A percentile compares a stretch with the other conserved stretches of the same genome.
These are phyloP conservation scores for Melieria omissa DNA, from an alignment of 2,888 invertebrate species.

Conservation along the genomic window DNA sequence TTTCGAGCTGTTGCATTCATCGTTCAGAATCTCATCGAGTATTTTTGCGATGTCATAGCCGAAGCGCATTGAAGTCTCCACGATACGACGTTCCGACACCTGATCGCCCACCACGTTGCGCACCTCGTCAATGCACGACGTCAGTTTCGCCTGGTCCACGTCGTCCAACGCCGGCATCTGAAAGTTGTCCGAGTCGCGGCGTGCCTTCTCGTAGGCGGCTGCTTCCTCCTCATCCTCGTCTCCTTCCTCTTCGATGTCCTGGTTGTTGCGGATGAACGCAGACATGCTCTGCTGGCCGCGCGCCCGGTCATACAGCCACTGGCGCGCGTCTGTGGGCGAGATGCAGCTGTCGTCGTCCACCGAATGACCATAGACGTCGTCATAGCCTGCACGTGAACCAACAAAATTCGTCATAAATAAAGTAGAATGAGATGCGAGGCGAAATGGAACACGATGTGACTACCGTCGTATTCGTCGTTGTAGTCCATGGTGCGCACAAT, in stretches of 20 bases:
- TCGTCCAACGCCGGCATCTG: conserved; percentile 71
- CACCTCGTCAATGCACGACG: conserved; percentile 86
- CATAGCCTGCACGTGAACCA: conserved; percentile 60
- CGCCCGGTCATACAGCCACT: conserved; percentile 87
- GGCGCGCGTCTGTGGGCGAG: conserved; percentile 86
- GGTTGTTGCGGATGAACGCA: conserved; percentile 76
- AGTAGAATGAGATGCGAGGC: not conserved
- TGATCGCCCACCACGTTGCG: conserved; percentile 83
- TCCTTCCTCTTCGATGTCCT: conserved; percentile 77
- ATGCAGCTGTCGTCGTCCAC: conserved; percentile 92
- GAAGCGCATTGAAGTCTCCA: conserved; percentile 77
- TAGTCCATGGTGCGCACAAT: conserved; percentile 86
- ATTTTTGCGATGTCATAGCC: conserved; percentile 80
- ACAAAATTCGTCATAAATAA: not conserved
- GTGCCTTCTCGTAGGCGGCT: conserved; percentile 67
- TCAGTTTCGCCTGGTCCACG: conserved; percentile 78
- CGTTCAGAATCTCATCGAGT: conserved; percentile 77
- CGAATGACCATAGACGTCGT: conserved; percentile 89
- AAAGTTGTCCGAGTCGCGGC: conserved; percentile 66
- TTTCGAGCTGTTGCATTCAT: conserved; percentile 56
- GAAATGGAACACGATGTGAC: conserved; percentile 66
- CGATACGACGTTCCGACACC: conserved; percentile 77
- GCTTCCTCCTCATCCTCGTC: conserved; percentile 68
- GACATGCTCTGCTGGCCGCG: conserved; percentile 79
- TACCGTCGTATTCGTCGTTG: conserved; percentile 86